Percentiles rank a stretch among this genome's conserved stretches.
Conservation (phyloP, 64 coral and sea anemone species). For the Pocillopora damicornis region DNA sequence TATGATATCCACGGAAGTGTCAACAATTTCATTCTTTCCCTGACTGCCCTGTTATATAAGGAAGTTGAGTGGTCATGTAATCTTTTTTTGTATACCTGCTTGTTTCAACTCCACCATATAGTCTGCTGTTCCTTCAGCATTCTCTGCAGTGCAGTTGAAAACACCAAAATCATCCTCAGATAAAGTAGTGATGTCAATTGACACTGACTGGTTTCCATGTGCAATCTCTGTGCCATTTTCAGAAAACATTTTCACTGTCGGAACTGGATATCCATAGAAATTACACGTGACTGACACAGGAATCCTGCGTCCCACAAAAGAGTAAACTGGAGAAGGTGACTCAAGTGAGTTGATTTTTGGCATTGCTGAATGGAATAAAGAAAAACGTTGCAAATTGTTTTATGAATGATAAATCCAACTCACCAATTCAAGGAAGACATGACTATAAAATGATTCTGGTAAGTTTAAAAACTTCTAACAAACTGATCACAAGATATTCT, state of each 20-base stretch:
- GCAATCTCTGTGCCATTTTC: constrained; percentile 15
- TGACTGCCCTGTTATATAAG: too few species aligned
- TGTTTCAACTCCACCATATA: not conserved
- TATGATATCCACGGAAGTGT: too few species aligned
- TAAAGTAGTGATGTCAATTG: not conserved
- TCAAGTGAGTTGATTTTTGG: not conserved
- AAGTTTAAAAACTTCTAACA: too few species aligned
- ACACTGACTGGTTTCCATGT: not conserved
- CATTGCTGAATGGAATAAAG: not conserved
- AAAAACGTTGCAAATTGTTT: not conserved
- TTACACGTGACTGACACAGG: not conserved
- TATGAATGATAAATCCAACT: too few species aligned
- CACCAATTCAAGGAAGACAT: too few species aligned
- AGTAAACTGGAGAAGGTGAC: not conserved
- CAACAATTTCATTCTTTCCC: too few species aligned
- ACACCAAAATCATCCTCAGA: not conserved
- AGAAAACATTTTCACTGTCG: not conserved
- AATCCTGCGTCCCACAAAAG: not conserved
- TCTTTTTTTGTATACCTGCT: constrained; percentile 5
- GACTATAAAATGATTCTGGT: too few species aligned
- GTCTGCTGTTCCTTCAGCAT: not conserved
- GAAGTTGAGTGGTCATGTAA: too few species aligned
- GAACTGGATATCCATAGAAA: constrained; percentile 24
- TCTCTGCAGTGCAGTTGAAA: constrained; percentile 24
- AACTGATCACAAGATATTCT: too few species aligned